Evolutionary conservation across 37 sponge, comb jelly and placozoan species (phyloP).

Genomic region (Ephydatia muelleri): DNA sequence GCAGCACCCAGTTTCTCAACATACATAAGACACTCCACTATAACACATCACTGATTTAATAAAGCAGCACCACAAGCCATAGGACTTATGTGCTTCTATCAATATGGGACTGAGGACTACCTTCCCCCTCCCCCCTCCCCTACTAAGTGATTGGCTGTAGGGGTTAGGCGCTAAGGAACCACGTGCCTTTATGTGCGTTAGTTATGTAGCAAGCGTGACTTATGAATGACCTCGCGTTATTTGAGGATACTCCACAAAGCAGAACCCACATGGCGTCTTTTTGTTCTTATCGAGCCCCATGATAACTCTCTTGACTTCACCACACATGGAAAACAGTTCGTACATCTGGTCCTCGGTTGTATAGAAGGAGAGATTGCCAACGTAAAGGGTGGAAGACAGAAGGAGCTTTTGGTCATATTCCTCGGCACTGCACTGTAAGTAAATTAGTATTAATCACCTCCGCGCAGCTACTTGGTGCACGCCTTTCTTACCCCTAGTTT

Average conservation of each 20-base stretch:
- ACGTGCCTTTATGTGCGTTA: no score
- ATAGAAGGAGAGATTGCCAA: conserved; percentile 98
- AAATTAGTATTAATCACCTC: background rate
- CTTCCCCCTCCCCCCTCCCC: no score
- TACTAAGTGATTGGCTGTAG: no score
- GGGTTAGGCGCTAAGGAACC: no score
- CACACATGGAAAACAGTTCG: conserved; percentile 94
- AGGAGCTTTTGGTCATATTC: conserved; percentile 76
- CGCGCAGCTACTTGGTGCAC: background rate
- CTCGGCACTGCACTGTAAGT: conserved; percentile 61
- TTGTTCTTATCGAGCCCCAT: conserved; percentile 95
- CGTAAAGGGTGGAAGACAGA: conserved; percentile 78
- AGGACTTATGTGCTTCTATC: no score
- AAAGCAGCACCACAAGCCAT: no score
- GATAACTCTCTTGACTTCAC: conserved; percentile 96
- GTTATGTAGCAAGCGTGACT: no score
- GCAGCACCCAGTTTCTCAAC: no score
- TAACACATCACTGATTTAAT: no score
- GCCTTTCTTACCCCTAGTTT: conserved; percentile 34
- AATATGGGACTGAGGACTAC: no score
- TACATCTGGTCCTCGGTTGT: conserved; percentile 97
- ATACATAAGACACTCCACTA: no score
- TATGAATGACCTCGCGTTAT: background rate
- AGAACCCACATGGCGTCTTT: conserved; percentile 99
- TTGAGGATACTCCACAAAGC: conserved; percentile 94